Percentiles rank a stretch among this genome's conserved stretches.
These are phyloP conservation scores for Leptinotarsa tumamoca DNA, from an alignment of 2,888 invertebrate genomes.

Conservation along the genomic window DNA sequence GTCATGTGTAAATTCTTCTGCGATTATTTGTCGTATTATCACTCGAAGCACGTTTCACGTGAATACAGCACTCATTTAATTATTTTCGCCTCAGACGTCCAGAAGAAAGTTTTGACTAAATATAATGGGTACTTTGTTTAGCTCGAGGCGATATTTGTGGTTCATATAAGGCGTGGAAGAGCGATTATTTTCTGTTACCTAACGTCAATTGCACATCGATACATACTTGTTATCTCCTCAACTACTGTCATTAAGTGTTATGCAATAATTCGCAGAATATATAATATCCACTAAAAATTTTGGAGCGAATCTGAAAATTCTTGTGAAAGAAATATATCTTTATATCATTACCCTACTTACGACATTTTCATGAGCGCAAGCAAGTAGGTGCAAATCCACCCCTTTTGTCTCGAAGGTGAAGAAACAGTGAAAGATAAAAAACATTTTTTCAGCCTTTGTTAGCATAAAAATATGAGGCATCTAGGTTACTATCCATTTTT, in stretches of 20 bases:
- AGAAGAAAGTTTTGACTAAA: constrained; percentile 9
- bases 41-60: not conserved
- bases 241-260: too few species aligned
- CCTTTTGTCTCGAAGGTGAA: too few species aligned
- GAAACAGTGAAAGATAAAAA: too few species aligned
- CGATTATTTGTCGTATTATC: constrained; percentile 13
- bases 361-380: too few species aligned
- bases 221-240: not conserved
- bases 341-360: too few species aligned
- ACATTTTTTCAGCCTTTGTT: too few species aligned
- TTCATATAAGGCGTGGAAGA: not conserved
- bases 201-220: not conserved
- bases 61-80: constrained; percentile 1
- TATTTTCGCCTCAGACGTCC: constrained; percentile 9
- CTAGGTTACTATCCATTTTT: too few species aligned
- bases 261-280: not conserved
- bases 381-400: too few species aligned
- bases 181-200: not conserved
- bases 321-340: too few species aligned
- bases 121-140: constrained; percentile 10
- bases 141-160: not conserved
- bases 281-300: constrained; percentile 2
- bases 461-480: too few species aligned
- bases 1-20: constrained; percentile 15
- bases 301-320: too few species aligned